Percentiles rank a stretch among this genome's conserved stretches.
Conservation (phyloP, 2,797 vertebrate genomes). For the Nasua narica region DNA sequence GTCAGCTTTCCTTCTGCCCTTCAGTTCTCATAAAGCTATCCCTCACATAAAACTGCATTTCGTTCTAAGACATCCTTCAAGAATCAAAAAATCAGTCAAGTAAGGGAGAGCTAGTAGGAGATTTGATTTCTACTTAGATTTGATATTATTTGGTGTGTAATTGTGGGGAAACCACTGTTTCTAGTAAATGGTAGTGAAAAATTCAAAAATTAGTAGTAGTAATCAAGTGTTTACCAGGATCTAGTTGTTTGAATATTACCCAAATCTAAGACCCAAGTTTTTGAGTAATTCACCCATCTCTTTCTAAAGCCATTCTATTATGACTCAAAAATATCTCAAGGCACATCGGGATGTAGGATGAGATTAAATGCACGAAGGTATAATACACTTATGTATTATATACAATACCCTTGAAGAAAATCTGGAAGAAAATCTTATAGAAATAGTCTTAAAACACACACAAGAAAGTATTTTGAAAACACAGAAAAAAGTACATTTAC, state of each 20-base stretch:
- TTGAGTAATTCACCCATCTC: neutral
- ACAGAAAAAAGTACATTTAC: neutral
- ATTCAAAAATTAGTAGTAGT: neutral
- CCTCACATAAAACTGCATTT: neutral
- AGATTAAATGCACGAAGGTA: neutral
- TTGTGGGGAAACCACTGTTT: neutral
- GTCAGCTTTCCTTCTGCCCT: neutral
- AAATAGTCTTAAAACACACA: neutral
- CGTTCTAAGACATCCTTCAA: neutral
- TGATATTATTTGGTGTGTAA: constrained; percentile 9
- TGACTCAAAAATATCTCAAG: neutral
- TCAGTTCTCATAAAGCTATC: neutral
- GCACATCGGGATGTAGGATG: neutral
- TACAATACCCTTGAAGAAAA: neutral
- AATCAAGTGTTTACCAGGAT: neutral
- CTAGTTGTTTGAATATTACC: neutral
- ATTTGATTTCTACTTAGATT: neutral
- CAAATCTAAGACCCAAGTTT: neutral
- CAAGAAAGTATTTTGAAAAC: neutral
- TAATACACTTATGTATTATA: neutral
- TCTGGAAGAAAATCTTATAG: neutral
- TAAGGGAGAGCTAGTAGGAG: neutral
- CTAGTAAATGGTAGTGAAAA: neutral
- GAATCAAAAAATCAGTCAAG: neutral
- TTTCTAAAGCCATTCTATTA: neutral